These are phyloP conservation scores for Lamprologus callipterus DNA, from an alignment of 2,113 vertebrate species.

Conservation along the genomic window DNA sequence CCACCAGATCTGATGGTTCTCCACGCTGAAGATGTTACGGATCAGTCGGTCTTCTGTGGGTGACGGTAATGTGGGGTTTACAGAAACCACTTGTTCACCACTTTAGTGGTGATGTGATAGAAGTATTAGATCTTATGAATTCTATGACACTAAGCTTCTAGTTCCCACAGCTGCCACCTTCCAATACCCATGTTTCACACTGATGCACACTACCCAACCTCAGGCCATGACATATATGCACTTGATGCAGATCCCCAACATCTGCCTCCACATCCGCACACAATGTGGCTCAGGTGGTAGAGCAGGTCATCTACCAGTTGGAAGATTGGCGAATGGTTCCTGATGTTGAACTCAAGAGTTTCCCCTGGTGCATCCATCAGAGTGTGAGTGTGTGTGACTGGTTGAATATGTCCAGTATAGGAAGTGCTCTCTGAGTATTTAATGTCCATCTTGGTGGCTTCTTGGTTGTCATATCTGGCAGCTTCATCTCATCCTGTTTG, in stretches of 20 bases:
- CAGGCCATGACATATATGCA: not conserved
- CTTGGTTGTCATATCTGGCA: not conserved
- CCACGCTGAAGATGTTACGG: not conserved
- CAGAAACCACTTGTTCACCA: not conserved
- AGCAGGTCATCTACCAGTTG: not conserved
- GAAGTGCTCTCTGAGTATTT: not conserved
- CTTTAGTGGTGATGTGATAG: not conserved
- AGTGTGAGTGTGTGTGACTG: not conserved
- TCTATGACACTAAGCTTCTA: not conserved
- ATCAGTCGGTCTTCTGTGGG: not conserved
- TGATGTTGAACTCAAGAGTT: not conserved
- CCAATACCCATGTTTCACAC: not conserved
- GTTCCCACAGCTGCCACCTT: not conserved
- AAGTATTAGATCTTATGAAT: not conserved
- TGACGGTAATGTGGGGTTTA: not conserved
- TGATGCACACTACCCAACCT: not conserved
- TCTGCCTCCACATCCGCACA: not conserved
- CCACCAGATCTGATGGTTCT: not conserved
- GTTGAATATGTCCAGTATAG: not conserved
- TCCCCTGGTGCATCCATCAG: not conserved
- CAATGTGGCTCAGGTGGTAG: not conserved
- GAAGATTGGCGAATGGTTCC: not conserved
- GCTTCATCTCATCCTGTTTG: not conserved
- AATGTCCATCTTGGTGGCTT: not conserved
- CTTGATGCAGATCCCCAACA: not conserved